Percentiles rank a stretch among this genome's conserved stretches.
Evolutionary conservation across 2,888 invertebrate species (phyloP).

Genomic region (Polymixis lichenea): DNA sequence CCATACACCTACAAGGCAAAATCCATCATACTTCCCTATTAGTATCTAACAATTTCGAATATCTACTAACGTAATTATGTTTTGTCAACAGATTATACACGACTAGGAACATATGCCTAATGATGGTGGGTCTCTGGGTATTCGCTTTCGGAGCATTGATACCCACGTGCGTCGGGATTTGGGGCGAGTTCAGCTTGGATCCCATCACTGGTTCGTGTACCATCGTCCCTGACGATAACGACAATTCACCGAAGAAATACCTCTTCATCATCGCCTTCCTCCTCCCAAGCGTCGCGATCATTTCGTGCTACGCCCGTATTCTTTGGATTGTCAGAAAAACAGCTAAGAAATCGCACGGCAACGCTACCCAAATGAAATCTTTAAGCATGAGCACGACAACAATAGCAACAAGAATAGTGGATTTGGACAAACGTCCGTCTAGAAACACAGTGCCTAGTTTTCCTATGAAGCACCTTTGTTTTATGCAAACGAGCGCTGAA

Average conservation of each 20-base stretch:
- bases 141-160: conserved; percentile 92
- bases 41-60: neutral
- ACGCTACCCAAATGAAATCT: conserved; percentile 75
- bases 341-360: conserved; percentile 90
- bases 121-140: conserved; percentile 94
- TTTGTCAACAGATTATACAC: conserved; percentile 92
- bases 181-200: conserved; percentile 95
- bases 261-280: conserved; percentile 96
- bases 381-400: conserved; percentile 69
- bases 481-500: conserved; percentile 73
- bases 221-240: conserved; percentile 92
- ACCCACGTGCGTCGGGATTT: conserved; percentile 93
- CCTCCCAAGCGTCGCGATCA: conserved; percentile 95
- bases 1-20: neutral
- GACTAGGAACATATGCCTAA: conserved; percentile 91
- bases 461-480: conserved; percentile 61
- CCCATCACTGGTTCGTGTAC: conserved; percentile 94
- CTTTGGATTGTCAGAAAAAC: conserved; percentile 94
- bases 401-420: conserved; percentile 56
- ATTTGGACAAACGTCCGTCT: conserved; percentile 64
- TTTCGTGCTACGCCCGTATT: conserved; percentile 95
- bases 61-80: conserved; percentile 13
- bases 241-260: conserved; percentile 93
- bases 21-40: neutral
- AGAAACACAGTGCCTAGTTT: conserved; percentile 57